Evolutionary conservation across 2,113 vertebrate species (phyloP), one percentile per base, ranked within the genome.

Genomic region (Garra rufa): DNA sequence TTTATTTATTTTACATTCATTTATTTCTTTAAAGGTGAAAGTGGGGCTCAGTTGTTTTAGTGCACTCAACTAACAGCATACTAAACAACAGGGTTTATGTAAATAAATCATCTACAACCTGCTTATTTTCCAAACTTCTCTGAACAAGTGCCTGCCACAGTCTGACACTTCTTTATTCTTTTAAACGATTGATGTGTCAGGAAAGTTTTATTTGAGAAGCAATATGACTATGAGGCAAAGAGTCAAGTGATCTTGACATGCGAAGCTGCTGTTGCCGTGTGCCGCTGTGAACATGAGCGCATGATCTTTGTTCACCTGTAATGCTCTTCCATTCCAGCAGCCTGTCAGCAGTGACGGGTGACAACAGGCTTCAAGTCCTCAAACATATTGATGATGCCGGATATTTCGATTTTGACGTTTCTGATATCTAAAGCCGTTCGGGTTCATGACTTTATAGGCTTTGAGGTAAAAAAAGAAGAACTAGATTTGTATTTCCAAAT

Each of bases 111-210:
- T 77, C 75, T 43, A 41, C 34, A 9, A 41, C 55, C 38, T 28
- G n/a, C 34, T 61, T 78, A 61, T 61, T 26, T 61, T 41, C 30
- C 38, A 41, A 77, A 77, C 30, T 24, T 59, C 52, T 61, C 76
- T 44, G 38, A 78, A 78, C n/a, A 61, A 61, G 10, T 38, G n/a
- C 1, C 76, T 78, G 55, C 28, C 55, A 61, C 55, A 78, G 8
- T 11, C 30, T 78, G n/a, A 61, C 76, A 78, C n/a, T 26, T 78
- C n/a, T 44, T 24, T 44, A 44, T 61, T 78, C n/a, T 38, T 61
- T n/a, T 78, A 43, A 78, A 78, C 8, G n/a, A 78, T 3, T 61
- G 76, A 61, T 78, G 76, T 78, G 76, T 78, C 55, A 78, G 55
- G 57, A 78, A 78, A 78, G 76, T 78, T 61, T 78, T 61, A 61